These are phyloP conservation scores for Hyles euphorbiae DNA, from an alignment of 1,140 invertebrate species.

Conservation along the genomic window DNA sequence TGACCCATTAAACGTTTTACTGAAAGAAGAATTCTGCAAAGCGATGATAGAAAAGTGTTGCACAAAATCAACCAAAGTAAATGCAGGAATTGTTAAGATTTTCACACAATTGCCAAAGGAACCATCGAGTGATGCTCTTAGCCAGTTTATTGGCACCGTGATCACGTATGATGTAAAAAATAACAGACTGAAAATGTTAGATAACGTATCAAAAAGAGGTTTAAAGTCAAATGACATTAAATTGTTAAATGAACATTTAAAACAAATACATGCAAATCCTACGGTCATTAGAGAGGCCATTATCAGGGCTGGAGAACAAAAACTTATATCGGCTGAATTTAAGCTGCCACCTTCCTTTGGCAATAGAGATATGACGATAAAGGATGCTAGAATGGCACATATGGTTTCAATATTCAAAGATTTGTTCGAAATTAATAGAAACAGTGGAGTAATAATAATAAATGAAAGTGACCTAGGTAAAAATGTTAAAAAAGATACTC, in stretches of 20 bases:
- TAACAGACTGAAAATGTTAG: slow-evolving; percentile 11
- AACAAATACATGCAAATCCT: slow-evolving; percentile 9
- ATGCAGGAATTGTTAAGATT: slow-evolving; percentile 12
- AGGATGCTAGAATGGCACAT: slow-evolving; percentile 2
- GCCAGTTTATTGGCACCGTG: slow-evolving; percentile 2
- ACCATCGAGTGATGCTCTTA: slow-evolving; percentile 8
- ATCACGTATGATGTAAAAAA: slow-evolving; percentile 12
- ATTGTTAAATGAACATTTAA: slow-evolving; percentile 5
- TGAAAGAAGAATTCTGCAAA: slow-evolving; percentile 13
- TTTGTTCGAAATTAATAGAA: slow-evolving; percentile 3
- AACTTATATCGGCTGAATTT: slow-evolving; percentile 9
- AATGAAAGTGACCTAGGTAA: slow-evolving; percentile 7
- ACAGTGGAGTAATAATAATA: slow-evolving; percentile 13
- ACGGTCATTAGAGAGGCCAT: slow-evolving; percentile 12
- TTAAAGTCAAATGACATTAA: slow-evolving; percentile 12
- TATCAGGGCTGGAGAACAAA: slow-evolving; percentile 6
- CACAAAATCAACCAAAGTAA: slow-evolving; percentile 8
- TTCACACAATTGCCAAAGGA: slow-evolving; percentile 7
- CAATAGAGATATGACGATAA: slow-evolving; percentile 17
- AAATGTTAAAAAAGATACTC: not conserved
- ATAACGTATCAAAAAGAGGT: slow-evolving; percentile 8
- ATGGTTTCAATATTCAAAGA: slow-evolving; percentile 4
- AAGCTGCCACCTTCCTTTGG: slow-evolving; percentile 18
- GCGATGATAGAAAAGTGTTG: slow-evolving; percentile 12
- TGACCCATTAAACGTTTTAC: slow-evolving; percentile 2